Evolutionary conservation across 2,113 vertebrate species (phyloP).

Genomic region (Misgurnus anguillicaudatus): DNA sequence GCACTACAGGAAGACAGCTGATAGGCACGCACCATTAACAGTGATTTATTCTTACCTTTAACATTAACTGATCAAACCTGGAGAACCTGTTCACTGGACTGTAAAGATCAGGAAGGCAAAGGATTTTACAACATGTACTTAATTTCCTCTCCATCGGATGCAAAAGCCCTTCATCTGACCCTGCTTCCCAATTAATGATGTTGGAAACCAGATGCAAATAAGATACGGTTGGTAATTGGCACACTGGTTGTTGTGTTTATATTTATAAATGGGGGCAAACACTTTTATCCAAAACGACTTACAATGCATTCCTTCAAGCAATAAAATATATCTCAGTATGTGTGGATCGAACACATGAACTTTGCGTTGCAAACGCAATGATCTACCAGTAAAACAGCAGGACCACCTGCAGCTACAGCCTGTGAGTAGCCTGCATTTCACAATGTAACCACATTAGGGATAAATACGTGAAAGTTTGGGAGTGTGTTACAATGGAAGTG

Average conservation of each 20-base stretch:
- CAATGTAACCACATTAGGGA: no score
- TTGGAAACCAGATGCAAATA: constrained; percentile 6
- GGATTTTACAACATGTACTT: constrained; percentile 32
- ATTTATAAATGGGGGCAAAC: no score
- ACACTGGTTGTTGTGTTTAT: neutral
- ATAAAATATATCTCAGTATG: no score
- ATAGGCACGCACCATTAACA: constrained; percentile 35
- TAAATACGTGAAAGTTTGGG: no score
- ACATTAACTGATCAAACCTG: constrained; percentile 36
- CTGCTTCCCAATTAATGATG: constrained; percentile 30
- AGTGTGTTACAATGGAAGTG: no score
- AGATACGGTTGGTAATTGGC: neutral
- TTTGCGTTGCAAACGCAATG: no score
- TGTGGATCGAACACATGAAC: no score
- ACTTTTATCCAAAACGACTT: no score
- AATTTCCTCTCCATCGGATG: neutral
- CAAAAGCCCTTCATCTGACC: constrained; percentile 2
- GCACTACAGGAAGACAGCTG: constrained; percentile 29
- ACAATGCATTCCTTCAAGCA: no score
- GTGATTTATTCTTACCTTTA: constrained; percentile 25
- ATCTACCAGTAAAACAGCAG: no score
- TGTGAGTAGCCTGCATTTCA: no score
- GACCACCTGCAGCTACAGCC: no score
- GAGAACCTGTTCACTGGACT: constrained; percentile 33
- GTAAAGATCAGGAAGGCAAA: constrained; percentile 1